Percentiles rank a stretch among this genome's conserved stretches.
phyloP scores from a whole-genome alignment of 2,888 invertebrate species.

The Pemphredon lugubris region DNA sequence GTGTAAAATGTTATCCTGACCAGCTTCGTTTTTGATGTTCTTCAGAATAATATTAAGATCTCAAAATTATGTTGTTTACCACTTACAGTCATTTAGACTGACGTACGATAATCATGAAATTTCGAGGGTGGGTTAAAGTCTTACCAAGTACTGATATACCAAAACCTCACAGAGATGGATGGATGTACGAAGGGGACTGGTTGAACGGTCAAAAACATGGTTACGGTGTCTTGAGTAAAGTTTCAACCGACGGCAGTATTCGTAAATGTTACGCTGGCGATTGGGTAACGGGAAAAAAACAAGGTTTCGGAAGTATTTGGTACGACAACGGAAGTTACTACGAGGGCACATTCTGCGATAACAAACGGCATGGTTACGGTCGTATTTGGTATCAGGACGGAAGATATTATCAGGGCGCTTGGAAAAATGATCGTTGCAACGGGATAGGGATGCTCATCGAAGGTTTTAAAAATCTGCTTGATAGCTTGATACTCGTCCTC shows the following conservation, averaged over 20 bases:
- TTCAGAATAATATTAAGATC: too few species aligned
- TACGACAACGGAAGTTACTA: slow-evolving; percentile 84
- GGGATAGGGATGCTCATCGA: slow-evolving; percentile 83
- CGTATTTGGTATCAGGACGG: slow-evolving; percentile 85
- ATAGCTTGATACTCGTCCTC: background rate
- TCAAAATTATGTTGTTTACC: too few species aligned
- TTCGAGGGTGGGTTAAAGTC: background rate
- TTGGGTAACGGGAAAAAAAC: slow-evolving; percentile 84
- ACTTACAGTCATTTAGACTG: too few species aligned
- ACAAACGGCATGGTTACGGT: slow-evolving; percentile 83
- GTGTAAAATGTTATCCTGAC: too few species aligned
- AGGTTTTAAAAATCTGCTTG: slow-evolving; percentile 73
- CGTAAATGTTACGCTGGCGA: slow-evolving; percentile 82
- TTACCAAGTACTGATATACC: background rate
- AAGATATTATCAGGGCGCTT: slow-evolving; percentile 85
- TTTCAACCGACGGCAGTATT: slow-evolving; percentile 37
- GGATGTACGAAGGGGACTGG: slow-evolving; percentile 86
- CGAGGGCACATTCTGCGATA: slow-evolving; percentile 83
- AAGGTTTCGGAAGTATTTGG: slow-evolving; percentile 84
- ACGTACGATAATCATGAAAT: too few species aligned
- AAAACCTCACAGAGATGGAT: slow-evolving; percentile 46
- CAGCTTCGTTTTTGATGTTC: too few species aligned
- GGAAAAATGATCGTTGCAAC: slow-evolving; percentile 81
- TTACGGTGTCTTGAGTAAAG: slow-evolving; percentile 82
- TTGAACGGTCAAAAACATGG: slow-evolving; percentile 83